Evolutionary conservation across 2,888 invertebrate species (phyloP).

Genomic region (Perdita meconis): DNA sequence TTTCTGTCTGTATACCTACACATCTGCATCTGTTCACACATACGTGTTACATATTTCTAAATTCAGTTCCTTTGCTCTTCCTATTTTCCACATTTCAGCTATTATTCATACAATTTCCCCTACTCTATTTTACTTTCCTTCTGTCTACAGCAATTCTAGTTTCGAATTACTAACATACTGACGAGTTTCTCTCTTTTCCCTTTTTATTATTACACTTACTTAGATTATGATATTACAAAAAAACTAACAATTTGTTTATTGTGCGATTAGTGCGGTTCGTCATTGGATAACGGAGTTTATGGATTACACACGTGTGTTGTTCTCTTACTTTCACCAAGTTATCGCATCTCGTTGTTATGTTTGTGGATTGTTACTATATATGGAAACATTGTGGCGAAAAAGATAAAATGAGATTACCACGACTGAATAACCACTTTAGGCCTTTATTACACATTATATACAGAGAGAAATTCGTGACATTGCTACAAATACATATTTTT

Average conservation of each 20-base stretch:
- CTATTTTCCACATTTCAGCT: no score
- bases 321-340: background rate
- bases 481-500: slow-evolving; percentile 16
- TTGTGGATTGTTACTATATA: background rate
- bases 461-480: slow-evolving; percentile 63
- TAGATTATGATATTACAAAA: no score
- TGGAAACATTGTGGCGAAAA: background rate
- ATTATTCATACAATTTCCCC: background rate
- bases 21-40: background rate
- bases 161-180: slow-evolving; percentile 16
- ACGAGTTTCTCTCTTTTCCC: slow-evolving; percentile 42
- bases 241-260: slow-evolving; percentile 29
- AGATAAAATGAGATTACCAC: background rate
- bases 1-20: slow-evolving; percentile 19
- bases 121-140: slow-evolving; percentile 20
- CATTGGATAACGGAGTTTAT: slow-evolving; percentile 14
- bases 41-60: background rate
- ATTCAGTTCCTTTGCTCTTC: no score
- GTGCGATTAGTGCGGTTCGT: slow-evolving; percentile 26
- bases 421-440: background rate
- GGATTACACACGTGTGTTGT: slow-evolving; percentile 30
- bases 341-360: slow-evolving; percentile 10
- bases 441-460: background rate
- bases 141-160: background rate
- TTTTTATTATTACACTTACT: background rate